A percentile compares a stretch with the other conserved stretches of the same genome.
Conservation (phyloP, 2,797 vertebrate species). For the Molossus molossus region DNA sequence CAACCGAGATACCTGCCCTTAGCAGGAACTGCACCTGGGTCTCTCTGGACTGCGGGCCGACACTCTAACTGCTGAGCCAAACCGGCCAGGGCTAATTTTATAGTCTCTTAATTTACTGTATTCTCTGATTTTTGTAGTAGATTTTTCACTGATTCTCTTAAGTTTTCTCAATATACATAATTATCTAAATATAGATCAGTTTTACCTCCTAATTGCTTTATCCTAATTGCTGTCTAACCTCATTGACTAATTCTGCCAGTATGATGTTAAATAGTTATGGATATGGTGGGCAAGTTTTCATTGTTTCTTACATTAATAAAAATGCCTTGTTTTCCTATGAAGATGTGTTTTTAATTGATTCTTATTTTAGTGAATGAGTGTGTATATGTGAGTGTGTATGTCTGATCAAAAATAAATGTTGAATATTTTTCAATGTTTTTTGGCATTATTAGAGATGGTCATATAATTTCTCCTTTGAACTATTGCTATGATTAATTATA, state of each 20-base stretch:
- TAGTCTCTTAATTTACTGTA: not conserved
- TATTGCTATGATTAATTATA: conserved; percentile 9
- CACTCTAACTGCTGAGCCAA: no score
- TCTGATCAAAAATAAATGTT: conserved; percentile 37
- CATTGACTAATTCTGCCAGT: not conserved
- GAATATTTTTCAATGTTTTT: not conserved
- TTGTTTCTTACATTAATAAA: not conserved
- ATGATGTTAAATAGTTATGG: not conserved
- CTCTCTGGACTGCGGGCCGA: no score
- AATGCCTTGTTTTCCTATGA: not conserved
- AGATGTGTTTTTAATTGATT: conserved; percentile 17
- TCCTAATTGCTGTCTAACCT: not conserved
- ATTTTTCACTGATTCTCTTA: not conserved
- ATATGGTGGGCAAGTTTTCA: not conserved
- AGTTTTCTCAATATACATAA: not conserved
- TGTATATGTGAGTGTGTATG: not conserved
- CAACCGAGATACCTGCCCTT: no score
- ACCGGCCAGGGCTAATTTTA: not conserved
- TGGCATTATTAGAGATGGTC: not conserved
- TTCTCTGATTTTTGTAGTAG: conserved; percentile 1
- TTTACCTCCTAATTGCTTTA: not conserved
- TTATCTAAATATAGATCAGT: not conserved
- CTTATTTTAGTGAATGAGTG: conserved; percentile 53
- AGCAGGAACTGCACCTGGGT: no score
- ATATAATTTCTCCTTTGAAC: not conserved